Evolutionary conservation across 2,797 vertebrate genomes (phyloP).

Genomic region (Melanotaenia maccullochi): DNA sequence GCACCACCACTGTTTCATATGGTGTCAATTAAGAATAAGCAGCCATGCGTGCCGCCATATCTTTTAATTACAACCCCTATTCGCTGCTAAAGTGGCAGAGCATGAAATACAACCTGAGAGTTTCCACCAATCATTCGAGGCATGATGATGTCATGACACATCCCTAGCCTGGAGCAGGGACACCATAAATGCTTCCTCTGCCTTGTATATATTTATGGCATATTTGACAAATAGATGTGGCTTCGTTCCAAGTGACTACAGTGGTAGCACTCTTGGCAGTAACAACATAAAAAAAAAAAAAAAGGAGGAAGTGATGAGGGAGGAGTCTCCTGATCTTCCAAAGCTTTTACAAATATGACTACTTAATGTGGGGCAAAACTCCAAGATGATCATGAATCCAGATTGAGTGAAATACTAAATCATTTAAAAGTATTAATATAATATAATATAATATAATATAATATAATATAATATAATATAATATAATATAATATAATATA

Average conservation of each 20-base stretch:
- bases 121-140: conserved; percentile 70
- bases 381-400: conserved; percentile 27
- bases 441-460: background rate
- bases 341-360: conserved; percentile 40
- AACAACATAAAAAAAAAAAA: conserved; percentile 25
- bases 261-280: conserved; percentile 56
- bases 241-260: conserved; percentile 71
- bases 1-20: conserved; percentile 51
- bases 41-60: conserved; percentile 63
- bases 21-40: conserved; percentile 66
- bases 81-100: conserved; percentile 66
- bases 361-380: conserved; percentile 35
- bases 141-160: conserved; percentile 81
- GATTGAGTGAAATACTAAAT: background rate
- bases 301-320: conserved; percentile 46
- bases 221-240: conserved; percentile 77
- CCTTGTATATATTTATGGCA: conserved; percentile 79
- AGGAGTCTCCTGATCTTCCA: conserved; percentile 37
- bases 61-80: conserved; percentile 77
- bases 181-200: conserved; percentile 66
- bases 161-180: conserved; percentile 58
- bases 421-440: background rate
- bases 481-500: background rate
- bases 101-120: conserved; percentile 75
- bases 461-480: too few species aligned